These are phyloP conservation scores for Lepidocyrtinus sp. DNA, from an alignment of 2,888 invertebrate genomes.

Conservation along the genomic window DNA sequence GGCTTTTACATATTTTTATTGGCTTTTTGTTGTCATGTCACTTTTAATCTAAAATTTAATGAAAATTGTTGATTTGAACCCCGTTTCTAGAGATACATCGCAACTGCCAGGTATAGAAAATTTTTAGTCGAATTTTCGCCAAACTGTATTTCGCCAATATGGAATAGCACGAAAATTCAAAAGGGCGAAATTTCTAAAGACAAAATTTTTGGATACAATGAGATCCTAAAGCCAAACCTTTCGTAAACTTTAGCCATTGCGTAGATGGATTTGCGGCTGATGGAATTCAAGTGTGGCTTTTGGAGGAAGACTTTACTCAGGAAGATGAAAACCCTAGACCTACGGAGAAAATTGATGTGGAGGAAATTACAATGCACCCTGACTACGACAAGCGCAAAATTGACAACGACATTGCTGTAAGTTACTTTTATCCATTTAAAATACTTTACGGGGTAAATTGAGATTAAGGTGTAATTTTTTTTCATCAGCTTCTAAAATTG, in stretches of 20 bases:
- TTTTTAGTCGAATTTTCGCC: background rate
- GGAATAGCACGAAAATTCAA: background rate
- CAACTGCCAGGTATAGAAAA: constrained; percentile 1
- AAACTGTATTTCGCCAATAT: background rate
- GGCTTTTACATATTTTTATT: background rate
- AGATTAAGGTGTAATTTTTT: constrained; percentile 1
- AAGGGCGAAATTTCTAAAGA: too few relatives aligned
- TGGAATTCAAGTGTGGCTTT: constrained; percentile 58
- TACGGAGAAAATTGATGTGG: constrained; percentile 44
- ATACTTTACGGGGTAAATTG: background rate
- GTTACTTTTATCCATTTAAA: background rate
- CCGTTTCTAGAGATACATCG: constrained; percentile 26
- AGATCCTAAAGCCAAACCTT: too few relatives aligned
- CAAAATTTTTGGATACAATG: too few relatives aligned
- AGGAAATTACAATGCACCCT: constrained; percentile 54
- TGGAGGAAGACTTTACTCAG: constrained; percentile 44
- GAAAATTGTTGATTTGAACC: background rate
- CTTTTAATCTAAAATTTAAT: background rate
- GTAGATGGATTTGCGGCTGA: constrained; percentile 49
- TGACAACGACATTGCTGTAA: constrained; percentile 61
- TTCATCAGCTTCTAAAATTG: constrained; percentile 41
- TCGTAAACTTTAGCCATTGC: too few relatives aligned
- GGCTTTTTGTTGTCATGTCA: background rate
- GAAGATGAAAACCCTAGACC: constrained; percentile 41
- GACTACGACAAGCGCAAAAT: constrained; percentile 49